A percentile compares a stretch with the other conserved stretches of the same genome.
Evolutionary conservation across 2,888 invertebrate genomes (phyloP).

Genomic region (Ormyrus rosae): DNA sequence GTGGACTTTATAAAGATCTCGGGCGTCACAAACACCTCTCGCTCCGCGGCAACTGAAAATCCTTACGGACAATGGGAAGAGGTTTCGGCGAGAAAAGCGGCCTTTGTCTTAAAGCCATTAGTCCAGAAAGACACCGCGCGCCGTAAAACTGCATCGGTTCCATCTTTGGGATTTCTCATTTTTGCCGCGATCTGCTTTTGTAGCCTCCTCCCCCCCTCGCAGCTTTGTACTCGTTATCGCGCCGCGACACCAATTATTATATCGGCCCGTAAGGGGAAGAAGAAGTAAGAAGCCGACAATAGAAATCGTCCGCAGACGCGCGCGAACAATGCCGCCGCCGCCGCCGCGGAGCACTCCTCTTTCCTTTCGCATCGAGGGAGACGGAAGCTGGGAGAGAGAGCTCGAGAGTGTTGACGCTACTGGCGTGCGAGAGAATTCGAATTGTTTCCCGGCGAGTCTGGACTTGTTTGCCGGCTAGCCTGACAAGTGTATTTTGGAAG

Average conservation of each 20-base stretch:
- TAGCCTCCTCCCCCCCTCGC: not conserved
- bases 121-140: not conserved
- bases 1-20: constrained; percentile 12
- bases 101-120: constrained; percentile 47
- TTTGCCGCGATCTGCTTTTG: not conserved
- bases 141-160: not conserved
- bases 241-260: constrained; percentile 28
- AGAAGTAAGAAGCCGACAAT: constrained; percentile 62
- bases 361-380: not conserved
- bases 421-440: no score
- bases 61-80: constrained; percentile 18
- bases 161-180: no score
- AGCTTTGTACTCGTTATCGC: constrained; percentile 21
- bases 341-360: not conserved
- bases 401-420: no score
- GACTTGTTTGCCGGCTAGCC: no score
- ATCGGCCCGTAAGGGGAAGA: not conserved
- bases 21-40: constrained; percentile 1
- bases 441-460: no score
- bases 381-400: no score
- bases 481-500: no score
- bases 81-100: not conserved
- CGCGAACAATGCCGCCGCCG: constrained; percentile 14
- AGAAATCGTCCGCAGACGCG: constrained; percentile 61
- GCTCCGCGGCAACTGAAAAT: constrained; percentile 11